Conservation (phyloP, 2,888 invertebrate genomes). For the Epistrophella euchroma region DNA sequence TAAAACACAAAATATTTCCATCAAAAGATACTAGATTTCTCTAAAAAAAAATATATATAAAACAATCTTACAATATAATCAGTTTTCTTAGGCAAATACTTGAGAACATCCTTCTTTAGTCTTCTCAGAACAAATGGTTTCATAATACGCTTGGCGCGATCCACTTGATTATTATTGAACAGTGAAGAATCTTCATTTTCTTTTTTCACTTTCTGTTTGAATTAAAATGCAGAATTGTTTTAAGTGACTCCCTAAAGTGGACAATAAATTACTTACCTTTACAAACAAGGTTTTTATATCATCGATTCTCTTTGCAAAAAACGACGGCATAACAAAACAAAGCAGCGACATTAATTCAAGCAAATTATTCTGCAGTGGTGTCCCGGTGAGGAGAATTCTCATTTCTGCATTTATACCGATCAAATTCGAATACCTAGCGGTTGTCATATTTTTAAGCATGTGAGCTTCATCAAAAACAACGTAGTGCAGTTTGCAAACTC, state of each 20-base stretch:
- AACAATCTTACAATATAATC: constrained; percentile 86
- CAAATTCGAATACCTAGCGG: constrained; percentile 94
- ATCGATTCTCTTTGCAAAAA: constrained; percentile 94
- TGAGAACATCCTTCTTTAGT: constrained; percentile 93
- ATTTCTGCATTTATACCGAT: constrained; percentile 94
- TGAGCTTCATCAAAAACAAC: constrained; percentile 99
- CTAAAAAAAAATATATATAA: background rate
- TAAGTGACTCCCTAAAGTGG: background rate
- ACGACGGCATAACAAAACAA: constrained; percentile 97
- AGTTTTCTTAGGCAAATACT: constrained; percentile 93
- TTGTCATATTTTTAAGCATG: constrained; percentile 99
- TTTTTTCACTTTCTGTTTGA: constrained; percentile 83
- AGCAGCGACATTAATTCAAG: constrained; percentile 97
- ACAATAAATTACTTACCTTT: constrained; percentile 85
- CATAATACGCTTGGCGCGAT: constrained; percentile 97
- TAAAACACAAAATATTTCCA: constrained; percentile 4
- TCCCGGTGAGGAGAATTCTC: constrained; percentile 95
- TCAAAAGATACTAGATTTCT: too few relatives aligned
- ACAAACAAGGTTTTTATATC: constrained; percentile 95
- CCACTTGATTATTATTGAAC: constrained; percentile 96
- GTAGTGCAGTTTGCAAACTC: constrained; percentile 94
- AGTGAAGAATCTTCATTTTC: constrained; percentile 87
- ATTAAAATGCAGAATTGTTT: background rate
- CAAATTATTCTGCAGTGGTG: constrained; percentile 97
- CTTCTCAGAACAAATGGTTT: constrained; percentile 96